phyloP scores from a whole-genome alignment of 2,888 invertebrate genomes.

The Shargacucullia verbasci region DNA sequence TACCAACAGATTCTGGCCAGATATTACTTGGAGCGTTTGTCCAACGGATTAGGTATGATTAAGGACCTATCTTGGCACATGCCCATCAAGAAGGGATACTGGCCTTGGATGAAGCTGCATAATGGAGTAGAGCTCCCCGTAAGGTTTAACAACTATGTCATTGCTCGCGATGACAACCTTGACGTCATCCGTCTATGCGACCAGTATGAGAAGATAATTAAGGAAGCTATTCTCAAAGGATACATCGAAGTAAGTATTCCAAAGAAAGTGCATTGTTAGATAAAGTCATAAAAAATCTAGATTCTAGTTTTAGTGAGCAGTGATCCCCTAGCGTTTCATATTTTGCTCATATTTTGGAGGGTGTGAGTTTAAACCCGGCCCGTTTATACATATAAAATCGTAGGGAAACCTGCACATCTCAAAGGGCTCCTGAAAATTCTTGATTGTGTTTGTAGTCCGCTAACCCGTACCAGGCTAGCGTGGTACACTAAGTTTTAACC shows the following conservation, averaged over 20 bases:
- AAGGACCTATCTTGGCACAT: constrained; percentile 82
- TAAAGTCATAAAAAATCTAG: too few relatives aligned
- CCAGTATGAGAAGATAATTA: constrained; percentile 87
- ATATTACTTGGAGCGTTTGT: constrained; percentile 87
- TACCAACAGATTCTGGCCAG: constrained; percentile 92
- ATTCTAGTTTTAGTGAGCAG: too few relatives aligned
- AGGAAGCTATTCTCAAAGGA: constrained; percentile 89
- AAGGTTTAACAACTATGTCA: constrained; percentile 81
- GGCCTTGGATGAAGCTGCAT: constrained; percentile 87
- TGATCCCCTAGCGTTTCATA: too few relatives aligned
- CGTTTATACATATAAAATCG: too few relatives aligned
- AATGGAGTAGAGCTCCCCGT: constrained; percentile 88
- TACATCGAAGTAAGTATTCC: constrained; percentile 76
- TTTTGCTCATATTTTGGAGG: too few relatives aligned
- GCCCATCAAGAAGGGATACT: constrained; percentile 85
- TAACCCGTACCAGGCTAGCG: too few relatives aligned
- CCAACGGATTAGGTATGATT: constrained; percentile 83
- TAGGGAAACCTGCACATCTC: too few relatives aligned
- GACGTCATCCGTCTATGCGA: constrained; percentile 71
- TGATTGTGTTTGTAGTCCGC: too few relatives aligned
- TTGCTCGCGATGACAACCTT: constrained; percentile 71
- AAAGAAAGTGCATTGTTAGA: too few relatives aligned
- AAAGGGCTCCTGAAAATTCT: too few relatives aligned
- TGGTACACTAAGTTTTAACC: too few relatives aligned
- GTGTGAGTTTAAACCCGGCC: too few relatives aligned